Conservation (phyloP, 2,888 invertebrate genomes). For the Lycia hirtaria region DNA sequence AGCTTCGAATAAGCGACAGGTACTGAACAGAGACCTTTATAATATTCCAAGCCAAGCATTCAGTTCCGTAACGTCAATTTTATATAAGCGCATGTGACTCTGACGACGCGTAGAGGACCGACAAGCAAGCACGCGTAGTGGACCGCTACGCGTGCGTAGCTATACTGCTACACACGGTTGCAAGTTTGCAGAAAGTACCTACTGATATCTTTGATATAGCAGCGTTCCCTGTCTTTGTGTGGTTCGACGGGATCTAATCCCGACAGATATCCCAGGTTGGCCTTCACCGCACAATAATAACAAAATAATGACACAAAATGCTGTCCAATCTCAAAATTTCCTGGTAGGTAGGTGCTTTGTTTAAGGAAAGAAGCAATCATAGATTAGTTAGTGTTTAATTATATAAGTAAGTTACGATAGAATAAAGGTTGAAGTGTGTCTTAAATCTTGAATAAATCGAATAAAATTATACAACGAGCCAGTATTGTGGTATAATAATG, state of each 20-base stretch:
- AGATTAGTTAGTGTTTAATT: conserved; percentile 48
- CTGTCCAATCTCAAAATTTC: conserved; percentile 60
- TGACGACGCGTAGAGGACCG: no score
- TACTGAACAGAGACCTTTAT: no score
- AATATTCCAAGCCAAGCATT: no score
- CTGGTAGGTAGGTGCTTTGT: conserved; percentile 68
- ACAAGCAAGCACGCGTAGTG: no score
- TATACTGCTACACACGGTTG: no score
- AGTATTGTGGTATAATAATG: conserved; percentile 53
- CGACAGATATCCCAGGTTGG: conserved; percentile 37
- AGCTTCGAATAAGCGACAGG: no score
- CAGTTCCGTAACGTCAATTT: no score
- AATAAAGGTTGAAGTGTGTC: conserved; percentile 56
- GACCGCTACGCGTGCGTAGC: no score
- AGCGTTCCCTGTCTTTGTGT: not conserved
- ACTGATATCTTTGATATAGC: no score
- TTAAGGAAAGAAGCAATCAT: conserved; percentile 61
- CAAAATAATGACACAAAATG: conserved; percentile 44
- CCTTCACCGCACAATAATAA: conserved; percentile 53
- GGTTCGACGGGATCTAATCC: not conserved
- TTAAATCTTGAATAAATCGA: conserved; percentile 56
- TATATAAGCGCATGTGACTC: no score
- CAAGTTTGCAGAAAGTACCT: no score
- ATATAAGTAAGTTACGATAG: conserved; percentile 49
- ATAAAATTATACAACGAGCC: conserved; percentile 71